phyloP scores from a whole-genome alignment of 2,113 vertebrate genomes.

The Otis tarda region DNA sequence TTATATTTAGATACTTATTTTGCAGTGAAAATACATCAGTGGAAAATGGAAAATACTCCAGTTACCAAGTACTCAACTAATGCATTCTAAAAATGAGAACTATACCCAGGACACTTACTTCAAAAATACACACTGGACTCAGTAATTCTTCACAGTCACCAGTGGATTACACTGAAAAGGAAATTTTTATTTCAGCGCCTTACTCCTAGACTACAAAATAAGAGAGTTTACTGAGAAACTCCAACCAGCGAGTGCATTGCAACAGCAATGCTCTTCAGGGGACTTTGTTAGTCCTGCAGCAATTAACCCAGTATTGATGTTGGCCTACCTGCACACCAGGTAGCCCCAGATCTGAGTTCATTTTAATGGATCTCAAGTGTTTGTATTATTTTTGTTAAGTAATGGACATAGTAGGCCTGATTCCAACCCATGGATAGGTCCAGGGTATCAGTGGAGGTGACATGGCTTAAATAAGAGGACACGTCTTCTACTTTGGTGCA shows the following conservation, averaged over 20 bases:
- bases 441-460: neutral
- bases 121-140: neutral
- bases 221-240: neutral
- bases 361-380: neutral
- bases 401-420: neutral
- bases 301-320: neutral
- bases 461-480: neutral
- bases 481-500: neutral
- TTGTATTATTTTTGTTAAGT: neutral
- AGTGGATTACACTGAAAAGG: neutral
- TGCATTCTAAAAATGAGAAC: neutral
- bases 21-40: neutral
- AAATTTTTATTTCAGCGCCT: neutral
- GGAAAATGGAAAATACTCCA: neutral
- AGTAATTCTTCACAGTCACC: neutral
- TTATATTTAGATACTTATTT: neutral
- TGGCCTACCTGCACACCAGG: neutral
- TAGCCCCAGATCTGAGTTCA: neutral
- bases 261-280: neutral
- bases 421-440: neutral
- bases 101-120: neutral
- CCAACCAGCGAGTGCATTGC: rapidly evolving
- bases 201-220: neutral
- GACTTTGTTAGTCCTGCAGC: neutral
- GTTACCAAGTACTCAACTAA: neutral